Evolutionary conservation across 2,888 invertebrate species (phyloP), one percentile per base, ranked within the genome.

Genomic region (Drosophila aldrichi): DNA sequence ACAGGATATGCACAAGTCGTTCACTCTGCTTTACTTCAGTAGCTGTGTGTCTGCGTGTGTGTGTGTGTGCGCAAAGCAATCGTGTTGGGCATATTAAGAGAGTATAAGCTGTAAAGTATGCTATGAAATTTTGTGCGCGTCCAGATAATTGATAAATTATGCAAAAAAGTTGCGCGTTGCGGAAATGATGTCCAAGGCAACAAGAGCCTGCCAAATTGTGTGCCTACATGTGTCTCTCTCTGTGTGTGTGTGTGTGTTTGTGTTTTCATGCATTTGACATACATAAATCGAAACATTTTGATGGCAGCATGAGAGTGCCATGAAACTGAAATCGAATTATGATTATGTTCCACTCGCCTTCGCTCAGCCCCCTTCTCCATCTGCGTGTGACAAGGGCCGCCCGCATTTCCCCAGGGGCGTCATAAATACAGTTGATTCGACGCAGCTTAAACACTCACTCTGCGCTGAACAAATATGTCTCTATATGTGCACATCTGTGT

Each of bases 141-240:
- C 55, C 68, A 58, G 64, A 54, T 68, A 76, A 76, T 66, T 79
- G 66, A 78, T 72, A 79, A 78, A 78, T 79, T 79, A 79, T 78
- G 80, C 71, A 68, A 66, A 64, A 72, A 59, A 59, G 29, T 38
- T 61, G 36, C 32, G 62, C 62, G 14, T 29, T 61, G 32, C 14
- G 46, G 29, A 62, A 62, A 46, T 62, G 25, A n/a, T 62, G 62
- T n/a, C 38, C 38, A 46, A 10, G 29, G 25, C 38, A 38, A 32
- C 62, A 46, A n/a, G 44, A 57, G 57, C 22, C 18, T 36, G 22
- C 22, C 16, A 44, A 57, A 36, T 36, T 57, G 0, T 16, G 32
- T 16, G 36, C 16, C 36, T 16, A 16, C 36, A 36, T 36, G 36
- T 16, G 36, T 16, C n/a, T 18, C 0, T 16, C 9, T 25, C n/a